phyloP scores from a whole-genome alignment of 2,888 invertebrate genomes.

The Hedychridium roseum region DNA sequence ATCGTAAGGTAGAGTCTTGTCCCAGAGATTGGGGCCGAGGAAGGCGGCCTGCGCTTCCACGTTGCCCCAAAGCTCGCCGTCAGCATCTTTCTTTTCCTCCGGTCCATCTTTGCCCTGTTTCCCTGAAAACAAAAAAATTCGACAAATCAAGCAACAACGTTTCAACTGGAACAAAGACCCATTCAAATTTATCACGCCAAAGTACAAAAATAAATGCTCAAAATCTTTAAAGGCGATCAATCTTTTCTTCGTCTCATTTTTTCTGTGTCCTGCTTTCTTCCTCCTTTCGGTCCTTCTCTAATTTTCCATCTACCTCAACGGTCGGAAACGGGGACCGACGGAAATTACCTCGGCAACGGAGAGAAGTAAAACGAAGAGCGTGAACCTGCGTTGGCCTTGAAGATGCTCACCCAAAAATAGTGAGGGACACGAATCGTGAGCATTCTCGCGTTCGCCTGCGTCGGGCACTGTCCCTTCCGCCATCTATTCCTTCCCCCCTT shows the following conservation, averaged over 20 bases:
- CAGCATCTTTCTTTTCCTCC: conserved; percentile 78
- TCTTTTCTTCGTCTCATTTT: too few species aligned
- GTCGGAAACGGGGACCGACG: conserved; percentile 13
- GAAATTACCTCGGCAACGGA: conserved; percentile 23
- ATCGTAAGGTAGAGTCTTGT: conserved; percentile 90
- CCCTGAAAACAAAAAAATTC: conserved; percentile 43
- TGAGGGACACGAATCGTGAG: conserved; percentile 13
- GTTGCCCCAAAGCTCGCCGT: conserved; percentile 83
- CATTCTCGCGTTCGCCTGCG: conserved; percentile 5
- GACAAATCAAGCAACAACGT: background rate
- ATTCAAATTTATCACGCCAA: background rate
- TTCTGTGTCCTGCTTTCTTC: background rate
- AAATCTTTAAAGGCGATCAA: background rate
- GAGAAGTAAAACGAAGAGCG: conserved; percentile 18
- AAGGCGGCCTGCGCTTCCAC: conserved; percentile 94
- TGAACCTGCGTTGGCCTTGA: conserved; percentile 37
- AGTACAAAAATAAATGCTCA: background rate
- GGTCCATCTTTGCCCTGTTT: conserved; percentile 63
- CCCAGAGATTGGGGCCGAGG: conserved; percentile 95
- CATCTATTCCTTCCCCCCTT: conserved; percentile 7
- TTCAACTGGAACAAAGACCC: background rate
- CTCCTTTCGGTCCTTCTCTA: background rate
- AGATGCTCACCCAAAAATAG: conserved; percentile 46
- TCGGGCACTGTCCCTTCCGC: background rate
- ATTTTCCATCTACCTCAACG: background rate